Evolutionary conservation across 2,888 invertebrate species (phyloP), one percentile per base, ranked within the genome.

Genomic region (Hydropsyche betteni): DNA sequence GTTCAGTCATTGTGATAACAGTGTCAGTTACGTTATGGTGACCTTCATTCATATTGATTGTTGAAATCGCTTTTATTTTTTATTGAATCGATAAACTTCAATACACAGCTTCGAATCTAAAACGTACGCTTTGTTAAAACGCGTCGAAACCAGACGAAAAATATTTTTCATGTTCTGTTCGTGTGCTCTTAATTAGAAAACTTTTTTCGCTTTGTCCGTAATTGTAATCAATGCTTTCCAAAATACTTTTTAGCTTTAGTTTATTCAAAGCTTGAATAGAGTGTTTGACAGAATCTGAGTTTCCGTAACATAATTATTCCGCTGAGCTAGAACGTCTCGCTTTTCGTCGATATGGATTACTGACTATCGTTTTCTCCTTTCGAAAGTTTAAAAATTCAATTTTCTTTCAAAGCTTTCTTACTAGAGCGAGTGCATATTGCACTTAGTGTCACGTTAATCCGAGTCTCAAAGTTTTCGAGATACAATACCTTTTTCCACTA

Each of bases 31-130:
- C 58, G 24, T 8, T 16, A 58, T 8, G 44, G 16, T 24, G 58
- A 58, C 58, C 58, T 58, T 58, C 58, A 58, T 58, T 58, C 58
- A 58, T 58, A 58, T 58, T 58, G 58, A 58, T 58, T 58, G 58
- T 58, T 58, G 58, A 58, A 58, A 58, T 58, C 58, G 58, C 58
- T 16, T 58, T 58, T 58, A 58, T 24, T 58, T 58, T 58, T 58
- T 24, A 58, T 58, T 16, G 58, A 58, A 58, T 58, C 58, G 58
- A 58, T 58, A 58, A 58, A 14, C 8, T 8, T 24, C 24, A 24
- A 24, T 14, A 58, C 16, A 16, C 58, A 58, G 24, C 16, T 58
- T 58, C 14, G 44, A 44, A 44, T 44, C 44, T 44, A 44, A 44
- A 10, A 6, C 44, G 44, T 44, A 44, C 44, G 4, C 44, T 2